These are phyloP conservation scores for Callospermophilus lateralis DNA, from an alignment of 2,113 vertebrate species.

Conservation along the genomic window DNA sequence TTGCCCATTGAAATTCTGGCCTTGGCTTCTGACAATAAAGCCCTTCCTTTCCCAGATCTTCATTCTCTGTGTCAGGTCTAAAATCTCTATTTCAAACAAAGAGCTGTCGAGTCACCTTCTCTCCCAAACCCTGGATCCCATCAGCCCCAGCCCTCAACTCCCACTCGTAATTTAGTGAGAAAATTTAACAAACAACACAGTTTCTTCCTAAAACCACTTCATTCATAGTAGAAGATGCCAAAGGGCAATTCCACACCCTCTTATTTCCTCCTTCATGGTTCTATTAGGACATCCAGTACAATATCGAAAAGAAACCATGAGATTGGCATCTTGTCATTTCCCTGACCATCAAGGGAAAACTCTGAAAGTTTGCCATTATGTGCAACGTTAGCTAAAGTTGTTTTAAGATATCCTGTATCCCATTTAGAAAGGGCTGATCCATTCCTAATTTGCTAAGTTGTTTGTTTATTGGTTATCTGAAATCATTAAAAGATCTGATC, in stretches of 20 bases:
- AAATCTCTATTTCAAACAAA: not conserved
- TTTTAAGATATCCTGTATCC: not conserved
- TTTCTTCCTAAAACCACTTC: not conserved
- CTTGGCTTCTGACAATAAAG: not conserved
- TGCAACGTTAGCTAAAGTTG: not conserved
- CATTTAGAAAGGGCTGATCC: not conserved
- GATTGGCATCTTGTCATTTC: not conserved
- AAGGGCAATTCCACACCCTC: not conserved
- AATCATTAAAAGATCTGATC: slow-evolving; percentile 52
- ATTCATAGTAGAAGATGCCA: not conserved
- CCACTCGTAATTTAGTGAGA: not conserved
- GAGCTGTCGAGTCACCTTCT: not conserved
- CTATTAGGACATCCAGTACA: not conserved
- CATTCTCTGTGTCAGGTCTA: not conserved
- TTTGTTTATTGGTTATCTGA: slow-evolving; percentile 55
- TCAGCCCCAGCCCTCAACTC: not conserved
- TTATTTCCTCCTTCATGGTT: not conserved
- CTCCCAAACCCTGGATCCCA: not conserved
- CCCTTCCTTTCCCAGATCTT: not conserved
- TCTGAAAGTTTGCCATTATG: not conserved
- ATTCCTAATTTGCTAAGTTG: not conserved
- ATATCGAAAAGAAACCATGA: not conserved
- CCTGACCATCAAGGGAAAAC: not conserved
- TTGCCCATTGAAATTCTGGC: not conserved
- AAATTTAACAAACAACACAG: not conserved